These are phyloP conservation scores for Spilogale gracilis DNA, from an alignment of 2,113 vertebrate genomes.

Conservation along the genomic window DNA sequence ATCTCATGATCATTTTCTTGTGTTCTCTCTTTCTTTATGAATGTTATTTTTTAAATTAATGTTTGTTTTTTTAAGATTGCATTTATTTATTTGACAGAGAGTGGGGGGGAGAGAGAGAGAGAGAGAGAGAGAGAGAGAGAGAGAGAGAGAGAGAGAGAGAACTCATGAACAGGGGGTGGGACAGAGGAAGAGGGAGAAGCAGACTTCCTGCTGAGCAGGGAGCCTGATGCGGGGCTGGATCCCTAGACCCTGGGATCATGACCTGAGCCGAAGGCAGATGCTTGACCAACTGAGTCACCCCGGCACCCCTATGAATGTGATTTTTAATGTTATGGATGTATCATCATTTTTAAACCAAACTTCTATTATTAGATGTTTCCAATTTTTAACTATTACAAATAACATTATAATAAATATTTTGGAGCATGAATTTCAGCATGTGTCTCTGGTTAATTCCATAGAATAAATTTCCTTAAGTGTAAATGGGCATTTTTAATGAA, in stretches of 20 bases:
- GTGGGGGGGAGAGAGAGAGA: no score
- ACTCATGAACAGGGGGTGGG: not conserved
- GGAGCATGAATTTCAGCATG: conserved; percentile 9
- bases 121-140: not conserved
- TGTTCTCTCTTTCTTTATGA: not conserved
- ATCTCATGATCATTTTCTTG: conserved; percentile 33
- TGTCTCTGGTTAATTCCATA: not conserved
- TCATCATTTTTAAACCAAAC: not conserved
- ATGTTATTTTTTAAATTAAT: not conserved
- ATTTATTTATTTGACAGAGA: not conserved
- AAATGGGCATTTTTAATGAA: conserved; percentile 17
- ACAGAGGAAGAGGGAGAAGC: not conserved
- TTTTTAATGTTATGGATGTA: not conserved
- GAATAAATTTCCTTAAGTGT: not conserved
- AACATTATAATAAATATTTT: conserved; percentile 42
- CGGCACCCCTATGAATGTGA: not conserved
- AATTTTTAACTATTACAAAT: conserved; percentile 29
- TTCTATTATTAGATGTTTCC: not conserved
- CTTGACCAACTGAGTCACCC: not conserved
- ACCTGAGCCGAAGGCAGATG: not conserved
- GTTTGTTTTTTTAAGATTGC: not conserved
- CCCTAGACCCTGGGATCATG: not conserved
- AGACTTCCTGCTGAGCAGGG: not conserved
- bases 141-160: not conserved
- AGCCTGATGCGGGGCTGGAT: not conserved